Evolutionary conservation across 2,113 vertebrate species (phyloP).

Genomic region (Phaetusa simplex): DNA sequence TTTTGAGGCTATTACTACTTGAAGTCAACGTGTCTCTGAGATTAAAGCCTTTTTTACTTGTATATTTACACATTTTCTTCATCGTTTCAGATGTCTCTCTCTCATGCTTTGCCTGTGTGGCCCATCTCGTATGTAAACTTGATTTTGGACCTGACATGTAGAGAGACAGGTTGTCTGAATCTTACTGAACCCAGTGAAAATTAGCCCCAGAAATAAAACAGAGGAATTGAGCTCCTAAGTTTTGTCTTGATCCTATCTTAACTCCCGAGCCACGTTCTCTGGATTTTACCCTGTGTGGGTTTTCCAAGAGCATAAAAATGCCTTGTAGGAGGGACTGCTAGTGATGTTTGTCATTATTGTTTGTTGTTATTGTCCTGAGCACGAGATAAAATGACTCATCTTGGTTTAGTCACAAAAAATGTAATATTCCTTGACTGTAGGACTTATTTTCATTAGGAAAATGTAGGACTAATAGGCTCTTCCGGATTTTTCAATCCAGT

Average conservation of each 20-base stretch:
- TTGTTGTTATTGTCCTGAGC: background rate
- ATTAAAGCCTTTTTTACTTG: background rate
- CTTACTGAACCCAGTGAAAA: background rate
- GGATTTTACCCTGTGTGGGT: background rate
- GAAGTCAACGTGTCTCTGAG: background rate
- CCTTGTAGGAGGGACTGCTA: background rate
- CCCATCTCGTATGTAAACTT: background rate
- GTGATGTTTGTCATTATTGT: background rate
- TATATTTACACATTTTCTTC: background rate
- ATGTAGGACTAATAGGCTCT: background rate
- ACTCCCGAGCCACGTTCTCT: background rate
- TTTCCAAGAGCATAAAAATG: background rate
- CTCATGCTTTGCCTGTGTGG: background rate
- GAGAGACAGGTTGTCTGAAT: background rate
- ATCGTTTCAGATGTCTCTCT: rapidly evolving
- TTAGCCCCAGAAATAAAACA: background rate
- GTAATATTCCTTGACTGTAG: background rate
- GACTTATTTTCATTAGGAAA: background rate
- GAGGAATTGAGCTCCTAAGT: background rate
- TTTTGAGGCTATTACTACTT: background rate
- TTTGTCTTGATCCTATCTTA: background rate
- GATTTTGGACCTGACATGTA: background rate
- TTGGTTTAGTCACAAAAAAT: background rate
- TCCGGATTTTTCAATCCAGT: background rate
- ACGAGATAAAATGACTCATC: background rate